A percentile compares a stretch with the other conserved stretches of the same genome.
Evolutionary conservation across 1,140 invertebrate species (phyloP).

Genomic region (Hestina assimilis): DNA sequence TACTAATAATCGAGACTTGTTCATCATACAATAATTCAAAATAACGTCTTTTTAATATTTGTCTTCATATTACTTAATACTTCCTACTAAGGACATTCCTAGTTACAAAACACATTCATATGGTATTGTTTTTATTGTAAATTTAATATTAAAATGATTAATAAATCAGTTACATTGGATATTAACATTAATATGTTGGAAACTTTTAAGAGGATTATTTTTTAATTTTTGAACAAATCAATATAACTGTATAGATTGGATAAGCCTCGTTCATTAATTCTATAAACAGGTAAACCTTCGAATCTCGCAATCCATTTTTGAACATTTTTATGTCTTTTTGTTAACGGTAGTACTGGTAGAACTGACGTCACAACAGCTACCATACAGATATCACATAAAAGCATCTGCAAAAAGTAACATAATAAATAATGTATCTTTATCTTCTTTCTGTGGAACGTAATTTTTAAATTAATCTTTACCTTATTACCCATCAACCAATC

Average conservation of each 20-base stretch:
- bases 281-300: constrained; percentile 42
- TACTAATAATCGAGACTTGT: too few species aligned
- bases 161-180: too few species aligned
- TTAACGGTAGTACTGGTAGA: constrained; percentile 35
- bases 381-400: constrained; percentile 53
- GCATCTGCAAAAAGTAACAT: constrained; percentile 20
- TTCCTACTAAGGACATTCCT: too few species aligned
- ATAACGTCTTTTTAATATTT: too few species aligned
- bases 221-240: neutral
- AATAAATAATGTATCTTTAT: neutral
- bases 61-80: too few species aligned
- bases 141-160: too few species aligned
- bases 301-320: constrained; percentile 46
- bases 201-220: too few species aligned
- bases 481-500: constrained; percentile 47
- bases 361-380: constrained; percentile 49
- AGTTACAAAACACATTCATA: too few species aligned
- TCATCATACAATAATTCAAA: neutral
- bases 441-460: neutral
- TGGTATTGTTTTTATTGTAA: too few species aligned
- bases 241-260: neutral
- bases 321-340: constrained; percentile 36
- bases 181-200: too few species aligned
- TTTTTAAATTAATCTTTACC: constrained; percentile 27
- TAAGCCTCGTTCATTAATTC: constrained; percentile 49